Base-by-base conservation (phyloP, 1,140 invertebrate genomes). In the Linepithema humile region DNA sequence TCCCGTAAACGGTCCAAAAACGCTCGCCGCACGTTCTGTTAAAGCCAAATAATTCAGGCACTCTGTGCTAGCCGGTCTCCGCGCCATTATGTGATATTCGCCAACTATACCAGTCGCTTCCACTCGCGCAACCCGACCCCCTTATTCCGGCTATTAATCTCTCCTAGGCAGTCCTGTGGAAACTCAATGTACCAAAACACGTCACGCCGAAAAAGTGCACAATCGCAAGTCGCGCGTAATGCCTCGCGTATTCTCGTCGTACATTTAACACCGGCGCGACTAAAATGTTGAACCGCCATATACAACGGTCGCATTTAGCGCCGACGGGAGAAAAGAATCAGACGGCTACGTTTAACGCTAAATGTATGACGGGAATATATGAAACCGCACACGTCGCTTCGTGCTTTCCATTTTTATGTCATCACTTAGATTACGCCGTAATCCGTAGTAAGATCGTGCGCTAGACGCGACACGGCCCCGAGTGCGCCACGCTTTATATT, bases 81-180 rank as follows among this genome's bases (percentile, higher is more conserved):
- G 20, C 4, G 60, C 60, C 45, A 55, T 67, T 78, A 78, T 78
- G 53, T 45, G 32, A 65, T 77, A 59, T 48, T 75, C 40, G 57
- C 40, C 35, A 64, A n/a, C 43, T 78, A 40, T 53, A 78, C n/a
- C 57, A 26, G 38, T 67, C 20, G 60, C 32, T 67, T 53, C 29
- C 43, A 43, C 55, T 75, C 43, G 45, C 45, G 43, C 9, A 9
- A 15, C 12, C 43, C 10, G 23, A 38, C 29, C 74, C 73, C 72
- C 74, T 67, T 78, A 67, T 67, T 53, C 43, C 45, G 74, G 43
- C 32, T 78, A 78, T 78, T 67, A 78, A 67, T 78, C 74, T 78
- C 74, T 40, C 45, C 20, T 26, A 20, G 60, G 32, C 74, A 53
- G 32, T 67, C 35, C 45, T 17, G 60, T 50, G 60, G 60, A 78